phyloP scores from a whole-genome alignment of 2,888 invertebrate species.

The Synanthedon myopaeformis region DNA sequence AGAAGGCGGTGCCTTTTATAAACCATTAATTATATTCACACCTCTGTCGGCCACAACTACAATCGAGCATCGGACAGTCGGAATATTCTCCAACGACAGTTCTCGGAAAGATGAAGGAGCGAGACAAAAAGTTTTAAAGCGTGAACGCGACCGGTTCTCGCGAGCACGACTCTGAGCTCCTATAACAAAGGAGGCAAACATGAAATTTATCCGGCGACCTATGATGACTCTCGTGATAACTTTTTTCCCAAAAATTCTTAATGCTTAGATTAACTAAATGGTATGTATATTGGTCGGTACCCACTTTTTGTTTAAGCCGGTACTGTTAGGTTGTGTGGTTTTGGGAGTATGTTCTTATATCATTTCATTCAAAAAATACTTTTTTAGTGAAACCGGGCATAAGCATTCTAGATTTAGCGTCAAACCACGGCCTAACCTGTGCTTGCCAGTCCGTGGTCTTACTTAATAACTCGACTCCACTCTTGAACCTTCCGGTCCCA shows the following conservation, averaged over 20 bases:
- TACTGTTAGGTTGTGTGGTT: too few species aligned
- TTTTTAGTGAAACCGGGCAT: too few species aligned
- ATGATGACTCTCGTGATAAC: not conserved
- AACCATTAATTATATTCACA: constrained; percentile 66
- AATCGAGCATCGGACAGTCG: constrained; percentile 11
- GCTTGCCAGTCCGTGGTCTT: not conserved
- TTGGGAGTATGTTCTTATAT: too few species aligned
- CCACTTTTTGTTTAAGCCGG: too few species aligned
- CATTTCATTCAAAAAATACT: too few species aligned
- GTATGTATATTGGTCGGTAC: too few species aligned
- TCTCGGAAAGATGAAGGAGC: constrained; percentile 37
- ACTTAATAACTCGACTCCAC: too few species aligned
- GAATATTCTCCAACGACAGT: constrained; percentile 35
- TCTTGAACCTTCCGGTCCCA: too few species aligned
- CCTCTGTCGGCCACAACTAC: constrained; percentile 41
- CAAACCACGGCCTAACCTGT: too few species aligned
- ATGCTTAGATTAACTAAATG: not conserved
- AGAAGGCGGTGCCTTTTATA: constrained; percentile 50
- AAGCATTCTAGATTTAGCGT: too few species aligned
- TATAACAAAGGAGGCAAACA: not conserved
- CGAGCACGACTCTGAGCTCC: not conserved
- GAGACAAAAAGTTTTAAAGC: constrained; percentile 13
- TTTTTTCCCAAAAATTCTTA: not conserved
- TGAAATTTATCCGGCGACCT: not conserved
- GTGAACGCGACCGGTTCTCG: constrained; percentile 38